phyloP scores from a whole-genome alignment of 2,797 vertebrate genomes.

The Myoxocephalus aenaeus region DNA sequence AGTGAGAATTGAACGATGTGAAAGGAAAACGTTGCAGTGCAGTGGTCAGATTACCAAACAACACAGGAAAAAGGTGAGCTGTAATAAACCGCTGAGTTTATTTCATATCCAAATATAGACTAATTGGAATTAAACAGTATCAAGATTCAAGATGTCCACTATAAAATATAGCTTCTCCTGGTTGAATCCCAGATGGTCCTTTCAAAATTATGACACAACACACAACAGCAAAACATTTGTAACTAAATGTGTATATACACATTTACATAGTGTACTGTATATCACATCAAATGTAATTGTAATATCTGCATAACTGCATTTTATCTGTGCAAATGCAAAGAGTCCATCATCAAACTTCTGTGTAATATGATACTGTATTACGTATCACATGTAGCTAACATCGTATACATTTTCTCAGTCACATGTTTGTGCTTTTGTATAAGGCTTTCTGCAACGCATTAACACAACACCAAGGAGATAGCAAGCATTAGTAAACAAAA shows the following conservation, averaged over 20 bases:
- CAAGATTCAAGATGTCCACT: background rate
- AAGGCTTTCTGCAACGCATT: background rate
- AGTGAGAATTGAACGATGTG: background rate
- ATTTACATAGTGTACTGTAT: background rate
- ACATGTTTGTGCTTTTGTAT: background rate
- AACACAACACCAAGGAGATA: background rate
- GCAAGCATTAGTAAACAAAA: background rate
- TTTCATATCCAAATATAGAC: background rate
- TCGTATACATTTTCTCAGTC: background rate
- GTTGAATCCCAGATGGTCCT: background rate
- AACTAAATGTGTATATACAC: background rate
- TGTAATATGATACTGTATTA: slow-evolving; percentile 1
- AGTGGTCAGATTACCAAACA: slow-evolving; percentile 12
- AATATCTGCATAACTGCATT: background rate
- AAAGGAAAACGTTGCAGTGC: slow-evolving; percentile 4
- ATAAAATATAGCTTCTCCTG: background rate
- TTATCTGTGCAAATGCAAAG: background rate
- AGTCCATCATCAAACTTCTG: slow-evolving; percentile 8
- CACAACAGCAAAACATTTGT: background rate
- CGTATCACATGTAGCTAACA: background rate
- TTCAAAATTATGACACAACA: background rate
- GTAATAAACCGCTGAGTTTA: background rate
- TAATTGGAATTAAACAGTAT: background rate
- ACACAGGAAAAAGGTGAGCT: slow-evolving; percentile 6
- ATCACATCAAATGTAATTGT: background rate